phyloP scores from a whole-genome alignment of 2,888 invertebrate genomes.

The Calliopum simillimum region DNA sequence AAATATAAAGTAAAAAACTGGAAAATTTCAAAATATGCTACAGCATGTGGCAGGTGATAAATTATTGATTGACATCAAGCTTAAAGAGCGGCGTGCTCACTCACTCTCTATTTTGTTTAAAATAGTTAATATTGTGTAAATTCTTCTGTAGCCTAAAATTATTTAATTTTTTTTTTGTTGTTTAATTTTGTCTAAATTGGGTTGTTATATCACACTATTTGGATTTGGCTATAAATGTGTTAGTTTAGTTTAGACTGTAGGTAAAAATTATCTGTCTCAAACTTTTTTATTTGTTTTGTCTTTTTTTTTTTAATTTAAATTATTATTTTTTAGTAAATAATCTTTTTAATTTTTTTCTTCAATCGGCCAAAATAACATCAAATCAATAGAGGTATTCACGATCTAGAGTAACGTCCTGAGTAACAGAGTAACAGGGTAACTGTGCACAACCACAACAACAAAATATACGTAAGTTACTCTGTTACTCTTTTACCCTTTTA shows the following conservation, averaged over 20 bases:
- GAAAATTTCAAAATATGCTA: conserved; percentile 9
- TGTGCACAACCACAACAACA: too few relatives aligned
- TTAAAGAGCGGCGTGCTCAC: too few relatives aligned
- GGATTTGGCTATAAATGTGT: conserved; percentile 49
- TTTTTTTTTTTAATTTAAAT: conserved; percentile 14
- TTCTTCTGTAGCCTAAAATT: conserved; percentile 15
- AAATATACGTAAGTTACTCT: too few relatives aligned
- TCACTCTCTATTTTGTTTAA: too few relatives aligned
- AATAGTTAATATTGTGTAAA: not conserved
- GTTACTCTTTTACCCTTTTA: too few relatives aligned
- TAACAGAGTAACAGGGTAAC: too few relatives aligned
- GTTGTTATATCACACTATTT: conserved; percentile 40
- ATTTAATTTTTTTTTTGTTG: conserved; percentile 10
- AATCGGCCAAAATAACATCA: too few relatives aligned
- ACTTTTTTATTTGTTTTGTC: not conserved
- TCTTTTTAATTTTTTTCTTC: not conserved
- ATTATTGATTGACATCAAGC: not conserved
- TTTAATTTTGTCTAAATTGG: conserved; percentile 46
- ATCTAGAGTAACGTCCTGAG: too few relatives aligned
- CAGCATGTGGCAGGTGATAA: conserved; percentile 14
- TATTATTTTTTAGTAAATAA: conserved; percentile 10
- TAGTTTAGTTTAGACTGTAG: conserved; percentile 28
- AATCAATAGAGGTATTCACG: too few relatives aligned
- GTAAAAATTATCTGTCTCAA: not conserved
- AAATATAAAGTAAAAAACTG: too few relatives aligned